These are phyloP conservation scores for Sphaerophoria rueppellii DNA, from an alignment of 2,888 invertebrate genomes.

Conservation along the genomic window DNA sequence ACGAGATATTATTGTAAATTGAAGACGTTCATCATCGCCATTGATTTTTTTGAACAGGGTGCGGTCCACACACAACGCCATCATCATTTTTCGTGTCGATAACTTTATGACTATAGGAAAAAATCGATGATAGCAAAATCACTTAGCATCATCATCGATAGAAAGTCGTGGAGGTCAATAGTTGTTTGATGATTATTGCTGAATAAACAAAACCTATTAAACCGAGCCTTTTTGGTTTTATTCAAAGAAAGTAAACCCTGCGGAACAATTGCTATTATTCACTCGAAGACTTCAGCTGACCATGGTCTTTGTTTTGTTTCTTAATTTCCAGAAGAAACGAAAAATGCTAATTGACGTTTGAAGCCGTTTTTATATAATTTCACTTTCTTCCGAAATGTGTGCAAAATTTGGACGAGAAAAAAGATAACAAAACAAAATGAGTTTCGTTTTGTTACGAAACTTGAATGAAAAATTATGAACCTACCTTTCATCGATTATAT, in stretches of 20 bases:
- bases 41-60: no score
- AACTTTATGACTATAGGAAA: not conserved
- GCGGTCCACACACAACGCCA: no score
- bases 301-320: not conserved
- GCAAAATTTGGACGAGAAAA: not conserved
- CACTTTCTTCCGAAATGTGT: conserved; percentile 19
- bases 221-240: not conserved
- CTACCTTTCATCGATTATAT: not conserved
- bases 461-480: not conserved
- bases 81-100: no score
- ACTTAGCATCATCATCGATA: no score
- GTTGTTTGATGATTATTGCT: not conserved
- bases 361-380: conserved; percentile 1
- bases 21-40: no score
- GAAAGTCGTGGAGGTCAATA: not conserved
- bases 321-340: not conserved
- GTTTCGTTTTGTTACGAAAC: conserved; percentile 17
- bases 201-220: not conserved
- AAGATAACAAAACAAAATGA: not conserved
- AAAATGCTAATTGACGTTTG: conserved; percentile 22
- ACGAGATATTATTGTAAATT: no score
- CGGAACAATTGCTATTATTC: conserved; percentile 15
- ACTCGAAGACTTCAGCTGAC: conserved; percentile 1
- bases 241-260: conserved; percentile 1
- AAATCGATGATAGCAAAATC: no score